Base-by-base conservation (phyloP, 2,113 vertebrate genomes). In the Drymodes brunneopygia region DNA sequence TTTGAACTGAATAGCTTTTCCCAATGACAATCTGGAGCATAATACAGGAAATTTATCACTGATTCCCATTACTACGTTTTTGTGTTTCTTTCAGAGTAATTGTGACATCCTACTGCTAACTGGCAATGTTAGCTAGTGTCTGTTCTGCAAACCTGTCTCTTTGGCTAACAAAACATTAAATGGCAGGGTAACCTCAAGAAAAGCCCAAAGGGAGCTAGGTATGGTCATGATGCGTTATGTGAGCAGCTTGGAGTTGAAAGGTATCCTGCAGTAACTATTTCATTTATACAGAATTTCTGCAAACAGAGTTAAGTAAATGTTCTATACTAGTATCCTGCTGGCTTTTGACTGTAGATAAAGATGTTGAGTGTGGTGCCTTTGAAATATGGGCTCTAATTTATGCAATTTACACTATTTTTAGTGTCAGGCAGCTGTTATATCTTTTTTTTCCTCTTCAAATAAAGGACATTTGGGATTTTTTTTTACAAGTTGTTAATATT, bases 201-300 rank as follows among this genome's bases (percentile, higher is more conserved):
- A 98, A 96, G 88, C 83, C 97, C 94, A 94, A 97, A 97, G 95
- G 92, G 97, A 97, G 71, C 60, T 86, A 84, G 94, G 86, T 95
- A 92, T 94, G 95, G 62, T 97, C 96, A 86, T 85, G 96, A 98
- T 91, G 77, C 7, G 56, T 97, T 97, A 95, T 92, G 70, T 85
- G 96, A 97, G 96, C 92, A 97, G 96, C 81, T 98, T 97, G 98
- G 79, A 97, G 90, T 97, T 98, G 97, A 98, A 98, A 98, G 96
- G 86, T 95, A 93, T 96, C 92, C 95, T 97, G 97, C 86, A 92
- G 97, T 97, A 98, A 96, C 97, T 95, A 67, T 98, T 97, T 95
- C 90, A 96, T 98, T 98, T 97, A 95, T 93, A 97, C 45, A 79
- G 79, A 97, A 96, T 97, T 97, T 96, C 94, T 94, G 90, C 87